phyloP scores from a whole-genome alignment of 2,797 vertebrate genomes.

The Lerista edwardsae region DNA sequence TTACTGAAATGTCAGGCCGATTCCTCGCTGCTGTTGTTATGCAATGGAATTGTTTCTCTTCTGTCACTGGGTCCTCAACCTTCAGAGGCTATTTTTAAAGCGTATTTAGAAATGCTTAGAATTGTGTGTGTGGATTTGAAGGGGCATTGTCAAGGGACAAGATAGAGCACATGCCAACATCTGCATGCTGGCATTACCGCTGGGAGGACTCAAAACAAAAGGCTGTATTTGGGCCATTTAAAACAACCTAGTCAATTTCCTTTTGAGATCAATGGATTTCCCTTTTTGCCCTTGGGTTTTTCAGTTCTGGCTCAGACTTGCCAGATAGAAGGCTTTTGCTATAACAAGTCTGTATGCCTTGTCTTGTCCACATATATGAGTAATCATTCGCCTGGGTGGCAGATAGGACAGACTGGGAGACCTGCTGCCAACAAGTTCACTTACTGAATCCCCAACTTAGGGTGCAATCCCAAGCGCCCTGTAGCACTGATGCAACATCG shows the following conservation, averaged over 20 bases:
- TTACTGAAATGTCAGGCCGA: conserved; percentile 78
- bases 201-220: not conserved
- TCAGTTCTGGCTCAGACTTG: not conserved
- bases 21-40: conserved; percentile 75
- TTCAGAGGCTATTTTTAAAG: conserved; percentile 70
- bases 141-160: not conserved
- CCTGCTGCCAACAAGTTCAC: not conserved
- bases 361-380: not conserved
- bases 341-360: not conserved
- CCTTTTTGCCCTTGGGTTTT: no score
- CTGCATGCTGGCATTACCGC: not conserved
- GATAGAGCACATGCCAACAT: conserved; percentile 4
- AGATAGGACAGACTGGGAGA: no score
- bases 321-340: not conserved
- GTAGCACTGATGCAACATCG: no score
- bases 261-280: not conserved
- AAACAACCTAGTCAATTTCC: not conserved
- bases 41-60: conserved; percentile 69
- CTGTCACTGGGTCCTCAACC: conserved; percentile 61
- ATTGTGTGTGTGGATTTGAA: accelerated
- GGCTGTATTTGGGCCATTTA: not conserved
- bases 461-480: no score
- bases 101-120: conserved; percentile 50
- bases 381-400: not conserved
- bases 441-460: not conserved